Conservation (phyloP, 2,888 invertebrate genomes). For the Lepidochrysops patricia region DNA sequence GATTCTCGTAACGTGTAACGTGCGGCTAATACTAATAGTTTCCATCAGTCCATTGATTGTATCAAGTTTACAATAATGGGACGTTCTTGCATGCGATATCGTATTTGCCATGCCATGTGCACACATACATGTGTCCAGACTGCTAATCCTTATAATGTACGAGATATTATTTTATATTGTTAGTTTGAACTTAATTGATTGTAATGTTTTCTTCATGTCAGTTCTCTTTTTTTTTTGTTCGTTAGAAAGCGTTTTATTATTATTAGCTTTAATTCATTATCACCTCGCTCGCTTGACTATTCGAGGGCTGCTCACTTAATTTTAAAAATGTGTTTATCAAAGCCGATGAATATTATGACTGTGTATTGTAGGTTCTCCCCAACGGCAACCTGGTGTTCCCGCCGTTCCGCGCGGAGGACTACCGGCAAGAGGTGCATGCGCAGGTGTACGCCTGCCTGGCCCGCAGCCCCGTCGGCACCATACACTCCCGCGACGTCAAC, state of each 20-base stretch:
- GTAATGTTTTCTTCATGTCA: too few species aligned
- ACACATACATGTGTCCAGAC: not conserved
- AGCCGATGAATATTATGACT: too few species aligned
- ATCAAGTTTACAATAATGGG: not conserved
- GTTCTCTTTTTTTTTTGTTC: too few species aligned
- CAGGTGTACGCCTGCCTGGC: slow-evolving; percentile 95
- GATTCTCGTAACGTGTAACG: not conserved
- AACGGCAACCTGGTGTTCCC: slow-evolving; percentile 96
- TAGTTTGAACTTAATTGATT: too few species aligned
- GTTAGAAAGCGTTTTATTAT: too few species aligned
- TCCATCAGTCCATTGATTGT: not conserved
- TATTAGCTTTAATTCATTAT: too few species aligned
- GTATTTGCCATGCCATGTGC: slow-evolving; percentile 3
- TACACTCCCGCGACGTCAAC: slow-evolving; percentile 93
- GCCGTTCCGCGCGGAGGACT: slow-evolving; percentile 94
- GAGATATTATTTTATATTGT: too few species aligned
- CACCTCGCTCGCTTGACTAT: too few species aligned
- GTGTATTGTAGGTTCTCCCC: slow-evolving; percentile 82
- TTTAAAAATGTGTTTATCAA: too few species aligned
- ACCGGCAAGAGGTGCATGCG: slow-evolving; percentile 94
- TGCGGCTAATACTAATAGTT: not conserved
- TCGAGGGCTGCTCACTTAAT: too few species aligned
- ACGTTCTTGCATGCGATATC: not conserved
- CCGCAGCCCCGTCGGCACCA: slow-evolving; percentile 90
- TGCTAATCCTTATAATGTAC: slow-evolving; percentile 13